Evolutionary conservation across 2,113 vertebrate genomes (phyloP), one percentile per base, ranked within the genome.

Genomic region (Elachura formosa): DNA sequence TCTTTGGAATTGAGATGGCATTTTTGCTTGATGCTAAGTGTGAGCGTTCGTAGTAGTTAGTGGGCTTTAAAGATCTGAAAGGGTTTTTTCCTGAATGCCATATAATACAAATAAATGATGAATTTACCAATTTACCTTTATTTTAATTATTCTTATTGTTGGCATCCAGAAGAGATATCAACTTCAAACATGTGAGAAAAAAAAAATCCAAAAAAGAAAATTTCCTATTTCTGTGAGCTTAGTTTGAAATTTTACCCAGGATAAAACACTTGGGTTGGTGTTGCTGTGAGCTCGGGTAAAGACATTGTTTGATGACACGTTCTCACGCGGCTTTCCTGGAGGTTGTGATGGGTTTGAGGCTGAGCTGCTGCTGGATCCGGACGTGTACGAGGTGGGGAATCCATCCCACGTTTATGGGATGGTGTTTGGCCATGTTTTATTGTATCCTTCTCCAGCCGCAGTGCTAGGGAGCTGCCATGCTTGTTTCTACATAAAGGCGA

Each of bases 231-330:
- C 24, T 81, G 74, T 46, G 33, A 58, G 33, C 43, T 66, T 36
- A 38, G 51, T 58, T 51, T 66, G 68, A 73, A 66, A 51, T 51
- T 36, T n/a, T 67, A 12, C 14, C 79, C 6, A 5, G 46, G 36
- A 22, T 38, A 40, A 72, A 72, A 29, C 20, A 23, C 2, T 12
- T 72, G 24, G 23, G 46, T 51, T 55, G 43, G 55, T 77, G 17
- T 58, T 28, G 4, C 24, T 54, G 23, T 55, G 83, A 71, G 77
- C 74, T 83, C 20, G n/a, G 77, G 29, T 89, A 36, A 64, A 72
- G 49, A 25, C 25, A 11, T 6, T 6, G 0, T 38, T 73, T 58
- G 34, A 22, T 33, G 54, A 16, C 2, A 1, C 0, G 0, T 33
- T 46, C 28, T 20, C 46, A 36, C 20, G 2, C 2, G 17, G 51